phyloP scores from a whole-genome alignment of 2,888 invertebrate species.

The Balanococcus diminutus region DNA sequence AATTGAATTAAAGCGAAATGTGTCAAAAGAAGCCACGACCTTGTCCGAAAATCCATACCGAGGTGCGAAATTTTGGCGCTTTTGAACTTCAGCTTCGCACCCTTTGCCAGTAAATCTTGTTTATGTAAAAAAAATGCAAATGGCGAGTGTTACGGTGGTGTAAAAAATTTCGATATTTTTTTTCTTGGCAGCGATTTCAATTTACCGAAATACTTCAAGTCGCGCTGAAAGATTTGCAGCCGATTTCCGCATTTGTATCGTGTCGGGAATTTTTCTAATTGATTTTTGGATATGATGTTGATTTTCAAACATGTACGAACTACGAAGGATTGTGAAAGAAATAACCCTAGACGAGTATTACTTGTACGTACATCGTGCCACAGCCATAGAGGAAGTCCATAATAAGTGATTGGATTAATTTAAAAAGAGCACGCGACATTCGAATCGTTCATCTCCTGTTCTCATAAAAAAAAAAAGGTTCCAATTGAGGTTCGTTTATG shows the following conservation, averaged over 20 bases:
- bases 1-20: background rate
- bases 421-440: conserved; percentile 22
- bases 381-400: background rate
- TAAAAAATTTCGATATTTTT: conserved; percentile 13
- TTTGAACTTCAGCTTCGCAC: background rate
- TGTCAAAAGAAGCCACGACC: background rate
- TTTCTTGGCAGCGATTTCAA: background rate
- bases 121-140: background rate
- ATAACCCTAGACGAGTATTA: background rate
- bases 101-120: conserved; percentile 21
- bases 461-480: conserved; percentile 12
- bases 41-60: background rate
- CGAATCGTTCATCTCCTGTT: conserved; percentile 20
- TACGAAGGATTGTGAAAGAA: background rate
- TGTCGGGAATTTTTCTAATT: background rate
- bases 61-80: background rate
- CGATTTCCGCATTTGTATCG: conserved; percentile 4
- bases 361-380: background rate
- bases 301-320: no score
- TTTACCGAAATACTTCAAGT: background rate
- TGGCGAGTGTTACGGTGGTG: background rate
- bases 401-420: conserved; percentile 17
- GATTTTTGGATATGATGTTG: background rate
- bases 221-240: background rate
- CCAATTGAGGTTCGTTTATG: conserved; percentile 7